Base-by-base conservation (phyloP, 2,888 invertebrate species). In the Caenorhabditis sulstoni region DNA sequence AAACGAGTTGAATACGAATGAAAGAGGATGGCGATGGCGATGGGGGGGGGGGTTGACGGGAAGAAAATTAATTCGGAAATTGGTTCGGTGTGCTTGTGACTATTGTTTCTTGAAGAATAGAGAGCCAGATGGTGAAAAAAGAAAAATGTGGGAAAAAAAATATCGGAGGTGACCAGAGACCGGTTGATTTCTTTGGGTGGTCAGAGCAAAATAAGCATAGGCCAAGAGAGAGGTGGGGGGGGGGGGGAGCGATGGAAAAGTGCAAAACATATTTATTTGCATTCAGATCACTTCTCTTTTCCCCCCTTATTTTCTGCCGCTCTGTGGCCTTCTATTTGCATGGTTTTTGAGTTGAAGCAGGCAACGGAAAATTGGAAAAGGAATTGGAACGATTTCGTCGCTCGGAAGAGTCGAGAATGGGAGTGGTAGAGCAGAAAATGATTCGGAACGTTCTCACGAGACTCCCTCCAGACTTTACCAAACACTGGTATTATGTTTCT, bases 191-290 rank as follows among this genome's bases (percentile, higher is more conserved):
- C 47, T 7, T 29, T 29, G 16, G 41, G 47, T 20, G 57, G 66
- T 45, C 55, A 66, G 55, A 22, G 37, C 37, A 5, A 29, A 29
- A n/a, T n/a, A n/a, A n/a, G n/a, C n/a, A n/a, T n/a, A n/a, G n/a
- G 47, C 12, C 44, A 35, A 5, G 35, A n/a, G n/a, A n/a, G n/a
- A n/a, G n/a, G n/a, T n/a, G n/a, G 44, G 41, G 57, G 52, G 8
- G 5, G 12, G 39, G 12, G 18, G 39, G 57, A 20, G 58, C 18
- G 20, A 35, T 9, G 35, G 39, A 73, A 73, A 73, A 73, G 73
- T 73, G 73, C 73, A 73, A 64, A 73, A 73, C 73, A 73, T 73
- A 73, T 73, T 73, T 73, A 73, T 73, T 73, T 73, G 73, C 73
- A 64, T 73, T 73, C 50, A 64, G 73, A 73, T 73, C 73, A 64